Percentiles rank a stretch among this genome's conserved stretches.
Evolutionary conservation across 2,113 vertebrate species (phyloP).

Genomic region (Pionites leucogaster): DNA sequence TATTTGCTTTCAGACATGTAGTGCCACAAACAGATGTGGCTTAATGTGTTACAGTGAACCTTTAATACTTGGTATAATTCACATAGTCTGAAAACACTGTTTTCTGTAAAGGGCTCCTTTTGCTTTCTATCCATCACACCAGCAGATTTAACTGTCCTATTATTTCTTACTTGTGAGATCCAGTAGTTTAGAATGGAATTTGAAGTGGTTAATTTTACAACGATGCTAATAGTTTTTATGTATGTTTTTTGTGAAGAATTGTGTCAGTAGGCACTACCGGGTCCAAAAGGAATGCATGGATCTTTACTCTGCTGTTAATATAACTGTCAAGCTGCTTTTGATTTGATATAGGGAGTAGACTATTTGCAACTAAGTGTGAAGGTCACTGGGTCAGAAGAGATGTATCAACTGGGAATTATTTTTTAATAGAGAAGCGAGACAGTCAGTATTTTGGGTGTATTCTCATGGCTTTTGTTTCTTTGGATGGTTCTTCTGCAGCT

Average conservation of each 20-base stretch:
- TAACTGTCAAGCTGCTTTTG: neutral
- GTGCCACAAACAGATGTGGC: neutral
- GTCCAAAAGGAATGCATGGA: neutral
- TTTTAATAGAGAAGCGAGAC: neutral
- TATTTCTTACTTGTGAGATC: neutral
- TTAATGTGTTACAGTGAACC: neutral
- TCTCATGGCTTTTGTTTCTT: neutral
- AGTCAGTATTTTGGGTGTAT: neutral
- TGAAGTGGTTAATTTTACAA: neutral
- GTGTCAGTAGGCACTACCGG: neutral
- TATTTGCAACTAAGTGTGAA: neutral
- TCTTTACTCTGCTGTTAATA: neutral
- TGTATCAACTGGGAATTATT: neutral
- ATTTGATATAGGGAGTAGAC: neutral
- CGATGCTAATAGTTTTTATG: neutral
- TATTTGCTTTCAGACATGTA: neutral
- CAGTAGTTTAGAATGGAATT: neutral
- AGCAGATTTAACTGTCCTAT: neutral
- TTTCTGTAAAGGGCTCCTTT: neutral
- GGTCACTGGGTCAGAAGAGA: neutral
- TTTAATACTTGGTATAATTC: neutral
- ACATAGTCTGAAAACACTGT: neutral
- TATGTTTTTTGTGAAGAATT: neutral
- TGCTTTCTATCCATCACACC: neutral
- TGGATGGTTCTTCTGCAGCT: neutral